phyloP scores from a whole-genome alignment of 2,113 vertebrate genomes.

The Desmodus rotundus region DNA sequence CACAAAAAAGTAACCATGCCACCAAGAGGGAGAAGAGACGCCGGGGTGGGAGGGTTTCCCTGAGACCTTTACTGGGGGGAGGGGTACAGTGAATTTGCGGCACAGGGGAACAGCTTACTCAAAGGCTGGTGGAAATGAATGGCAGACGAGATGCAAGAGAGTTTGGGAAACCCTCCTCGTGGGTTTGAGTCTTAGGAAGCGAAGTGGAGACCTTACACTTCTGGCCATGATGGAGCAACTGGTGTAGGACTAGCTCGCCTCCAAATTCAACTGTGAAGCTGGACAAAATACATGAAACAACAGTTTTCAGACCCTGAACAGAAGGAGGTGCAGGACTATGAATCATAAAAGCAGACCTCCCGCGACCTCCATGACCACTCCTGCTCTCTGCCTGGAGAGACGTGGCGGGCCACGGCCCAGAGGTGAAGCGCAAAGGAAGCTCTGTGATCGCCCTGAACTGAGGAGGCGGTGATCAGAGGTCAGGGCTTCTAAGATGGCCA shows the following conservation, averaged over 20 bases:
- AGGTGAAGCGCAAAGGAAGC: neutral
- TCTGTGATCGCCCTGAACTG: neutral
- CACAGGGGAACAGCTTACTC: neutral
- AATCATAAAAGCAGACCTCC: no score
- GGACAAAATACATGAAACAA: neutral
- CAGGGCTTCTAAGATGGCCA: neutral
- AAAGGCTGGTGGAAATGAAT: no score
- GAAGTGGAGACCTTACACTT: neutral
- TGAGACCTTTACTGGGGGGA: neutral
- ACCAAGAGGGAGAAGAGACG: neutral
- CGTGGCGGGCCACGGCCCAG: no score
- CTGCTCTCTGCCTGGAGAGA: neutral
- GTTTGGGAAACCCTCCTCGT: neutral
- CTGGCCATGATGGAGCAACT: neutral
- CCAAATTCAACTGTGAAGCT: neutral
- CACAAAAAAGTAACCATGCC: neutral
- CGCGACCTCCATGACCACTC: no score
- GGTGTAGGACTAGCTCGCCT: neutral
- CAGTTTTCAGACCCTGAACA: neutral
- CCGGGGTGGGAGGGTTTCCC: rapidly evolving
- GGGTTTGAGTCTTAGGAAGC: neutral
- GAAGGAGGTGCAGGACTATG: rapidly evolving
- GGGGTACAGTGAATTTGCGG: neutral
- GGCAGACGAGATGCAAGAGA: neutral
- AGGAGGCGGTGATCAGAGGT: neutral